Conservation (phyloP, 1,140 invertebrate genomes). For the Drosophila albomicans region DNA sequence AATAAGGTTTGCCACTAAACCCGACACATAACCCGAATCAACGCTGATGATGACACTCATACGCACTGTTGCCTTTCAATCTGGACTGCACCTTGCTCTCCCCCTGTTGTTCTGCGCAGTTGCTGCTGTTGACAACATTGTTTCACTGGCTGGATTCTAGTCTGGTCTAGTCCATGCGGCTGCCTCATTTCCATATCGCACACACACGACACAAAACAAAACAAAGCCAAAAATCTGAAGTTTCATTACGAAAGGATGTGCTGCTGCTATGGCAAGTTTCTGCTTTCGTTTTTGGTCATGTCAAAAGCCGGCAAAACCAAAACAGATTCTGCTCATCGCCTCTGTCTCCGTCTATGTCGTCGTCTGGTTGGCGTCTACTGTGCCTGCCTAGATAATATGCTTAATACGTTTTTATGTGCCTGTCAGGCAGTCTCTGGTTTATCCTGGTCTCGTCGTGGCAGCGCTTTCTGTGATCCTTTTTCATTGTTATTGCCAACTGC, state of each 20-base stretch:
- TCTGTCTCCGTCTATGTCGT: conserved; percentile 6
- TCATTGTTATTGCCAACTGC: conserved; percentile 77
- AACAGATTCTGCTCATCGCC: conserved; percentile 54
- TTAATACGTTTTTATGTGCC: conserved; percentile 81
- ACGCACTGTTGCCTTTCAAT: conserved; percentile 80
- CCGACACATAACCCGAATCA: conserved; percentile 61
- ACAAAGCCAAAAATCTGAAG: conserved; percentile 76
- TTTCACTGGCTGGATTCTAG: conserved; percentile 44
- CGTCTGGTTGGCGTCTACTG: conserved; percentile 69
- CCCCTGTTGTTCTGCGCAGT: conserved; percentile 22
- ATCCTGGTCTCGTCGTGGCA: neutral
- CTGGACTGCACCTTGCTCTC: conserved; percentile 20
- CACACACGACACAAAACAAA: conserved; percentile 20
- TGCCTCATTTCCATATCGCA: conserved; percentile 76
- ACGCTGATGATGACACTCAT: conserved; percentile 77
- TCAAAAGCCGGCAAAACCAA: conserved; percentile 69
- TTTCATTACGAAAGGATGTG: conserved; percentile 70
- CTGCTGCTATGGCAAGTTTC: conserved; percentile 34
- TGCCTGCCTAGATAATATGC: conserved; percentile 78
- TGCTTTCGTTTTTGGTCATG: conserved; percentile 62
- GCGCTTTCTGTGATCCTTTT: conserved; percentile 37
- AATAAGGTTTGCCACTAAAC: conserved; percentile 20
- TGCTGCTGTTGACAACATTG: conserved; percentile 79
- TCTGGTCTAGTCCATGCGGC: conserved; percentile 20
- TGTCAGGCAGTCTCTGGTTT: conserved; percentile 27